phyloP scores from a whole-genome alignment of 2,113 vertebrate species.

The Lamprologus tigripictilis region DNA sequence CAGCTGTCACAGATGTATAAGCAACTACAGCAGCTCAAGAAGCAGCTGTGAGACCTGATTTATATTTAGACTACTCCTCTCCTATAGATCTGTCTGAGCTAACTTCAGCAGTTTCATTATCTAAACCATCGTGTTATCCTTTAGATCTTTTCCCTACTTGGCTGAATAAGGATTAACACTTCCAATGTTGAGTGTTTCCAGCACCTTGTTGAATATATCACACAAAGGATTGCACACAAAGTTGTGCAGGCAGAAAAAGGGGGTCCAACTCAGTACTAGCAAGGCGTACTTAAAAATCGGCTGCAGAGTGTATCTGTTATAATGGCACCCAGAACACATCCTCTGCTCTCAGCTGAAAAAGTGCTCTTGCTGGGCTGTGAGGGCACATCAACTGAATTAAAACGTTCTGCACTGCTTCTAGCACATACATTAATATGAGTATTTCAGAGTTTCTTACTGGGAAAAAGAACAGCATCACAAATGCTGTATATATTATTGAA shows the following conservation, averaged over 20 bases:
- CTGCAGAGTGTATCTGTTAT: background rate
- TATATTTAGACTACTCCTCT: background rate
- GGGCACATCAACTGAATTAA: background rate
- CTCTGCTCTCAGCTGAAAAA: background rate
- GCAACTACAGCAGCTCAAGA: background rate
- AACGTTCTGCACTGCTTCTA: accelerated
- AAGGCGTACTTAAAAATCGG: background rate
- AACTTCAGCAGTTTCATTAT: background rate
- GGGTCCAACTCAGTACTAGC: background rate
- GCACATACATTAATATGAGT: background rate
- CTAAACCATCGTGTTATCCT: background rate
- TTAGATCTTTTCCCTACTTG: background rate
- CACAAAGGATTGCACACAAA: background rate
- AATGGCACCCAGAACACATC: background rate
- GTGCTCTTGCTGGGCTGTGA: background rate
- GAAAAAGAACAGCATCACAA: background rate
- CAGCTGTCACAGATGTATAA: background rate
- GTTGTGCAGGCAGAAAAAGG: background rate
- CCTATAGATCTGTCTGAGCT: background rate
- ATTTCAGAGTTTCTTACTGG: background rate
- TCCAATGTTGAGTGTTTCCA: background rate
- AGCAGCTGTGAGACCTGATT: background rate
- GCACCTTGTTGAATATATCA: background rate
- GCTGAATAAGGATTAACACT: background rate
- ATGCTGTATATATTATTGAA: background rate